Percentiles rank a stretch among this genome's conserved stretches.
These are phyloP conservation scores for Sorex araneus DNA, from an alignment of 2,113 vertebrate species.

Conservation along the genomic window DNA sequence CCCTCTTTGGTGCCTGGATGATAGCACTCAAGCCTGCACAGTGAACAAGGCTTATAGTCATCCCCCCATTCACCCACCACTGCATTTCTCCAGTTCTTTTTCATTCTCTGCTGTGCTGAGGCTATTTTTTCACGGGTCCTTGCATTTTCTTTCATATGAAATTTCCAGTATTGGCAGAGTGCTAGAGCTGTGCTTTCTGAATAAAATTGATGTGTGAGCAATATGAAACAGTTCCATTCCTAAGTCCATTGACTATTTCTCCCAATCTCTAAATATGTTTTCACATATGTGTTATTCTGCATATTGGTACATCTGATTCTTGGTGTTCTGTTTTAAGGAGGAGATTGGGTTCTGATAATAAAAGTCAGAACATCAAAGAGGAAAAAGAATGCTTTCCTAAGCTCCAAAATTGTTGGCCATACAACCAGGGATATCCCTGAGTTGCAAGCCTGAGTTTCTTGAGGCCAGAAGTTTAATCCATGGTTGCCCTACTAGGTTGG, in stretches of 20 bases:
- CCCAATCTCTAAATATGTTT: constrained; percentile 46
- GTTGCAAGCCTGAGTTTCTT: too few species aligned
- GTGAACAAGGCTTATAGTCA: background rate
- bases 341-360: constrained; percentile 26
- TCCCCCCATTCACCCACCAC: background rate
- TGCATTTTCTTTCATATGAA: background rate
- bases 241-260: constrained; percentile 57
- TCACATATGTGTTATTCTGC: constrained; percentile 26
- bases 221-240: background rate
- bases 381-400: background rate
- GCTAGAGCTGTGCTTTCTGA: background rate
- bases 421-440: too few species aligned
- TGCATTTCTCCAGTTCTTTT: background rate
- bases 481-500: too few species aligned
- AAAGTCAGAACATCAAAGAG: constrained; percentile 8
- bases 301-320: background rate
- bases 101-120: background rate
- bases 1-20: background rate
- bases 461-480: too few species aligned
- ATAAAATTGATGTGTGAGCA: constrained; percentile 21
- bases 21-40: background rate
- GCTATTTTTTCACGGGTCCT: background rate
- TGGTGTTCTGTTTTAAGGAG: constrained; percentile 25
- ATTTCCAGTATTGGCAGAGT: constrained; percentile 1
- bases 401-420: background rate